phyloP scores from a whole-genome alignment of 2,113 vertebrate genomes.

The Aptenodytes forsteri region DNA sequence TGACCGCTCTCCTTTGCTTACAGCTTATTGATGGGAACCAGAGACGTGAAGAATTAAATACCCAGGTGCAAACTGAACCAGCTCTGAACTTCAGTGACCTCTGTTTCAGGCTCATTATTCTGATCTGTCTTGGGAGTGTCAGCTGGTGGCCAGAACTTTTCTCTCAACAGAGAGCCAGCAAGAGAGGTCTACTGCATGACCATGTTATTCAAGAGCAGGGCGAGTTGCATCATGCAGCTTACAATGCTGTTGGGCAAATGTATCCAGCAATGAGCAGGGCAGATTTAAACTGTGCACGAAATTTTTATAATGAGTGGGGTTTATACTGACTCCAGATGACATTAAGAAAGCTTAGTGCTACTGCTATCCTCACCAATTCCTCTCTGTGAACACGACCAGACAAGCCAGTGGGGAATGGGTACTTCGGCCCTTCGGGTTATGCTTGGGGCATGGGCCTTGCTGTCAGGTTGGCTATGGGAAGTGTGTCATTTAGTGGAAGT shows the following conservation, averaged over 20 bases:
- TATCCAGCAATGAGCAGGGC: background rate
- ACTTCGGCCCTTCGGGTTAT: background rate
- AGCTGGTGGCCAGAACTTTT: background rate
- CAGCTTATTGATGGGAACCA: background rate
- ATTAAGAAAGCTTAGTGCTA: background rate
- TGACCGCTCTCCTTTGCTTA: background rate
- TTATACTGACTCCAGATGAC: background rate
- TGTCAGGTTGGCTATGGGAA: background rate
- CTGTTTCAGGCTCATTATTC: constrained; percentile 1
- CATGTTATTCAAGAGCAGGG: background rate
- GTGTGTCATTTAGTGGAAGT: background rate
- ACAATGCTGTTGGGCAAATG: background rate
- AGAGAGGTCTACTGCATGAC: background rate
- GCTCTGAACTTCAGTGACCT: constrained; percentile 28
- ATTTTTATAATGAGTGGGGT: background rate
- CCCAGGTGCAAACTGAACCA: constrained; percentile 1
- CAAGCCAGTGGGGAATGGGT: background rate
- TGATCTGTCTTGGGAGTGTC: background rate
- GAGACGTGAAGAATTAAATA: background rate
- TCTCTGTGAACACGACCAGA: background rate
- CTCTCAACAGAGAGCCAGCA: background rate
- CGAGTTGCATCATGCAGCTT: background rate
- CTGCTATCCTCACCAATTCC: background rate
- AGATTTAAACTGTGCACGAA: background rate
- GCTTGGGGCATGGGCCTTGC: background rate